Evolutionary conservation across 2,888 invertebrate genomes (phyloP).

Genomic region (Diarsia mendica): DNA sequence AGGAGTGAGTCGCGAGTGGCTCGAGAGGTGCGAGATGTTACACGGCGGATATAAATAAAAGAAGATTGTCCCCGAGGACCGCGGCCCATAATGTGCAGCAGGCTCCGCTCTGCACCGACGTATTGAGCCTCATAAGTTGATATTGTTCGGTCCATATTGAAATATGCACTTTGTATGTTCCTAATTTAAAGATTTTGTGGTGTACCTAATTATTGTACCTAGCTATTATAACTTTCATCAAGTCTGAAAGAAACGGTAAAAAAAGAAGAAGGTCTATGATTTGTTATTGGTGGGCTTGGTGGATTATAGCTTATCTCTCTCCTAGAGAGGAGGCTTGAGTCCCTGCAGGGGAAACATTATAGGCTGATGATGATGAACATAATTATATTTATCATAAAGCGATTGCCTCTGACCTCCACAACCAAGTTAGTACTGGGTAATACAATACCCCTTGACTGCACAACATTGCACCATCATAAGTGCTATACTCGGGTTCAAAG

Average conservation of each 20-base stretch:
- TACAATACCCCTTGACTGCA: not conserved
- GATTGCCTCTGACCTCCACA: not conserved
- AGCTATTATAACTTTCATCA: not conserved
- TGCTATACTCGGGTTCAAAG: slow-evolving; percentile 59
- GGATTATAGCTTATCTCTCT: too few relatives aligned
- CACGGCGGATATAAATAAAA: slow-evolving; percentile 86
- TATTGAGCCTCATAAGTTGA: slow-evolving; percentile 15
- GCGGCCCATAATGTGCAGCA: slow-evolving; percentile 79
- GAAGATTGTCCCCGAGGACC: slow-evolving; percentile 83
- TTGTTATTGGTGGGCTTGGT: too few relatives aligned
- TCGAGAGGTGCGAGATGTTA: slow-evolving; percentile 81
- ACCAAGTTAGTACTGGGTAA: not conserved
- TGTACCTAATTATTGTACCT: not conserved
- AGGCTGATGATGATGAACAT: too few relatives aligned
- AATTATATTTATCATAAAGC: not conserved
- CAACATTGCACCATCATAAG: not conserved
- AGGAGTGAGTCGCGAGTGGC: slow-evolving; percentile 68
- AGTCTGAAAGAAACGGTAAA: too few relatives aligned
- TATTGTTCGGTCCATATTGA: not conserved
- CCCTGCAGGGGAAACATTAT: too few relatives aligned
- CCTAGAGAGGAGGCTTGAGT: too few relatives aligned
- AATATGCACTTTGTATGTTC: not conserved
- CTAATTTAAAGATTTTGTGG: not conserved
- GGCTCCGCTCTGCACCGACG: slow-evolving; percentile 63
- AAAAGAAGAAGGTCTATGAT: too few relatives aligned